A percentile compares a stretch with the other conserved stretches of the same genome.
Evolutionary conservation across 2,113 vertebrate genomes (phyloP).

Genomic region (Dendrocopos noguchii): DNA sequence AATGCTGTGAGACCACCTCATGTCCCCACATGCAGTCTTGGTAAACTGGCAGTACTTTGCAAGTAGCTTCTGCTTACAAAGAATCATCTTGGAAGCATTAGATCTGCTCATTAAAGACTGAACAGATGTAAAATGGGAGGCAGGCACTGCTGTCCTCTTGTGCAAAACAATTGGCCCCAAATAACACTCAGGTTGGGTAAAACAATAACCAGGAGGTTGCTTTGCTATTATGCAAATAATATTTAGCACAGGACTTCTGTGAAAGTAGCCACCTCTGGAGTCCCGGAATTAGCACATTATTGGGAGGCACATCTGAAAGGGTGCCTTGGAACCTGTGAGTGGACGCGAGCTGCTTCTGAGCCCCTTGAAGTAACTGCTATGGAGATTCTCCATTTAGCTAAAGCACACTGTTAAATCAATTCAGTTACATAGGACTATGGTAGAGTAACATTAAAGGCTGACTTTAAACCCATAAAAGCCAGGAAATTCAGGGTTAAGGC

Average conservation of each 20-base stretch:
- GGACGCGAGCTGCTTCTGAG: not conserved
- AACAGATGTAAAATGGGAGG: not conserved
- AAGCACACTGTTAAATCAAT: conserved; percentile 34
- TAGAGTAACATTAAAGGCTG: conserved; percentile 9
- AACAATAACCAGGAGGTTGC: not conserved
- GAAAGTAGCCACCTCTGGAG: not conserved
- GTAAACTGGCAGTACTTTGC: not conserved
- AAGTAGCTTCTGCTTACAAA: not conserved
- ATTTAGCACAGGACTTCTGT: not conserved
- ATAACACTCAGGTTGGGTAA: not conserved
- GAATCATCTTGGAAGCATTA: not conserved
- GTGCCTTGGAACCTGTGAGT: not conserved
- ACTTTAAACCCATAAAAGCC: conserved; percentile 7
- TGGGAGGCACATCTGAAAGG: not conserved
- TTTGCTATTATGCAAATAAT: not conserved
- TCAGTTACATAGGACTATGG: not conserved
- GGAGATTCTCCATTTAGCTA: not conserved
- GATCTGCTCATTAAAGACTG: not conserved
- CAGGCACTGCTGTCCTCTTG: not conserved
- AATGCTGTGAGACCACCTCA: not conserved
- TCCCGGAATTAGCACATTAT: not conserved
- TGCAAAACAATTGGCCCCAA: not conserved
- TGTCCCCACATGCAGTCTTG: not conserved
- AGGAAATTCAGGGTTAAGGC: conserved; percentile 27
- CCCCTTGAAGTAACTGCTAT: not conserved